Conservation (phyloP, 2,113 vertebrate species). For the Mungos mungo region DNA sequence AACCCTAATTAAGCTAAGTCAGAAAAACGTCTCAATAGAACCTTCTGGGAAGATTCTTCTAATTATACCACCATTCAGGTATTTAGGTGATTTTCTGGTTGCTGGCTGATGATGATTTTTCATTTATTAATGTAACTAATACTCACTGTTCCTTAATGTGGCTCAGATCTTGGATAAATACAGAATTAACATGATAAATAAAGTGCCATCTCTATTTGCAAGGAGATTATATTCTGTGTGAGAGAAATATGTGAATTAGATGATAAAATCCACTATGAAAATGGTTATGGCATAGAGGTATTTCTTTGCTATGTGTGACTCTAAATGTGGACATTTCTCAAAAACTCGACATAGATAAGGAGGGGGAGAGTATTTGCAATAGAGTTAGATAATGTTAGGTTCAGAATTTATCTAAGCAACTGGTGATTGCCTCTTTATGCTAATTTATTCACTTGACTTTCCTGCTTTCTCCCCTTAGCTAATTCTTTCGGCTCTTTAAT, state of each 20-base stretch:
- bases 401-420: background rate
- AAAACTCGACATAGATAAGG: background rate
- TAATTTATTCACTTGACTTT: background rate
- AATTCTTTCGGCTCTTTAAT: background rate
- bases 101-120: background rate
- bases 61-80: background rate
- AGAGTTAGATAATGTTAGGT: background rate
- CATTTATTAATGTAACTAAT: background rate
- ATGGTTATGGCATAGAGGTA: background rate
- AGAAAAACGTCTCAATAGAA: conserved; percentile 4
- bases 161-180: background rate
- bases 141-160: background rate
- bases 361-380: background rate
- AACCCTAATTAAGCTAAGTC: background rate
- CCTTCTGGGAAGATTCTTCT: background rate
- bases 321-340: background rate
- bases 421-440: background rate
- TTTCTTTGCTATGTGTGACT: background rate
- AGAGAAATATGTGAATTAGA: background rate
- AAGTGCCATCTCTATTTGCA: background rate
- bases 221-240: background rate
- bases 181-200: background rate
- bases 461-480: background rate
- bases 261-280: background rate
- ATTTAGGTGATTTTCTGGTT: background rate